Percentiles rank a stretch among this genome's conserved stretches.
Conservation (phyloP, 2,888 invertebrate species). For the Limnephilus rhombicus region DNA sequence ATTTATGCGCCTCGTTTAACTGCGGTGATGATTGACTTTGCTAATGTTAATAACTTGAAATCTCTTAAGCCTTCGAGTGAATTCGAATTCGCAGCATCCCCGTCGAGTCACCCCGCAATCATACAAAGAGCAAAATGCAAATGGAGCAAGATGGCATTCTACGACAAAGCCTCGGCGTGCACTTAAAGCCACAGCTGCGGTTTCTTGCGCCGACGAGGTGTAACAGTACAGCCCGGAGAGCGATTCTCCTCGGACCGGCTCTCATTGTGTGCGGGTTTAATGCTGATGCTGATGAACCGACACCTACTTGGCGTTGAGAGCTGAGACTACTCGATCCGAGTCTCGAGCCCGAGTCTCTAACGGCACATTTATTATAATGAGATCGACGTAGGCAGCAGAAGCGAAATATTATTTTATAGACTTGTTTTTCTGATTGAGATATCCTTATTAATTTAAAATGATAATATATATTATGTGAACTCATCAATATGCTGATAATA, state of each 20-base stretch:
- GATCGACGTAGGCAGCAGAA: background rate
- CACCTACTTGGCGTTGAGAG: background rate
- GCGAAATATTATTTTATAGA: slow-evolving; percentile 17
- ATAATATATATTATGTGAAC: background rate
- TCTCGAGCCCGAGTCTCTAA: slow-evolving; percentile 12
- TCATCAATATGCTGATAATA: background rate
- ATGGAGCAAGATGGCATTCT: slow-evolving; percentile 12
- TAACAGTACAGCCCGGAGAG: slow-evolving; percentile 5
- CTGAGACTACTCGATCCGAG: background rate
- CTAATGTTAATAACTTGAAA: background rate
- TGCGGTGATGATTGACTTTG: background rate
- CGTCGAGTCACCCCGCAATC: background rate
- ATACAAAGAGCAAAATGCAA: slow-evolving; percentile 13
- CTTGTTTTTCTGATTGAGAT: slow-evolving; percentile 6
- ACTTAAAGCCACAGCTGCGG: background rate
- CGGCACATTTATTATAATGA: slow-evolving; percentile 26
- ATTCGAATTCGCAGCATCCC: background rate
- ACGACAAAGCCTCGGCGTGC: background rate
- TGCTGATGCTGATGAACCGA: background rate
- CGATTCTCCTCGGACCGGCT: slow-evolving; percentile 10
- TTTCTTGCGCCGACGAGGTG: slow-evolving; percentile 18
- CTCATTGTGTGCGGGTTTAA: background rate
- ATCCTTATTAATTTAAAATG: background rate
- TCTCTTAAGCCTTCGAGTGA: background rate
- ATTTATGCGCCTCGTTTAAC: background rate